Percentiles rank a stretch among this genome's conserved stretches.
phyloP scores from a whole-genome alignment of 1,140 invertebrate species.

The Apis florea region DNA sequence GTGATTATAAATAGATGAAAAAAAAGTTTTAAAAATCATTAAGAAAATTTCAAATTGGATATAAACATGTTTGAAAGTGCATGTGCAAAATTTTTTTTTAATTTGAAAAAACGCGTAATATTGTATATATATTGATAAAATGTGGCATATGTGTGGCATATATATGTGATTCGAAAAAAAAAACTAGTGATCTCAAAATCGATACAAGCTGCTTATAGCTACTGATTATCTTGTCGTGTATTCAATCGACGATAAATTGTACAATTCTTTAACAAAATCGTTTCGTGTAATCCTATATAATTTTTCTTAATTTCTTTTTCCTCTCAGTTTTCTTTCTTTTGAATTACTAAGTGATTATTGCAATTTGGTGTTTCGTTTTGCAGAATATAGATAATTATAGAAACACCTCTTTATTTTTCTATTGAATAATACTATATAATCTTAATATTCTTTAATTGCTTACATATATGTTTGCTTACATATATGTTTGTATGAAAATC shows the following conservation, averaged over 20 bases:
- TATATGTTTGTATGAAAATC: neutral
- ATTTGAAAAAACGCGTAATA: neutral
- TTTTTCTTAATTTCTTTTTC: neutral
- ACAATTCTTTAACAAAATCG: neutral
- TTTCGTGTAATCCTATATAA: neutral
- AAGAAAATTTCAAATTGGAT: neutral
- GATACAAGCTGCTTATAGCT: conserved; percentile 4
- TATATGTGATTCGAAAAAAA: neutral
- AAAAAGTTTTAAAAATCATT: neutral
- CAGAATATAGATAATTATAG: conserved; percentile 28
- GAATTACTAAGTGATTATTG: conserved; percentile 51
- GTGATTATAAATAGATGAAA: neutral
- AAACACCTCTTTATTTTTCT: conserved; percentile 2
- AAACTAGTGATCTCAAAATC: neutral
- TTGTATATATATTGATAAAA: conserved; percentile 2
- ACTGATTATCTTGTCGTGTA: neutral
- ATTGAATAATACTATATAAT: neutral
- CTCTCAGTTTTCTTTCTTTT: conserved; percentile 1
- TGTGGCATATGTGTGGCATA: too few species aligned
- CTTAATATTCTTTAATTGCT: neutral
- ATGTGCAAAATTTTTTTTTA: conserved; percentile 7
- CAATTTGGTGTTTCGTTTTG: conserved; percentile 60
- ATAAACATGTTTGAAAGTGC: neutral
- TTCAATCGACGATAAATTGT: conserved; percentile 11
- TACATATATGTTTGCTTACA: neutral